Base-by-base conservation (phyloP, 1,140 invertebrate genomes). In the Drosophila obscura region DNA sequence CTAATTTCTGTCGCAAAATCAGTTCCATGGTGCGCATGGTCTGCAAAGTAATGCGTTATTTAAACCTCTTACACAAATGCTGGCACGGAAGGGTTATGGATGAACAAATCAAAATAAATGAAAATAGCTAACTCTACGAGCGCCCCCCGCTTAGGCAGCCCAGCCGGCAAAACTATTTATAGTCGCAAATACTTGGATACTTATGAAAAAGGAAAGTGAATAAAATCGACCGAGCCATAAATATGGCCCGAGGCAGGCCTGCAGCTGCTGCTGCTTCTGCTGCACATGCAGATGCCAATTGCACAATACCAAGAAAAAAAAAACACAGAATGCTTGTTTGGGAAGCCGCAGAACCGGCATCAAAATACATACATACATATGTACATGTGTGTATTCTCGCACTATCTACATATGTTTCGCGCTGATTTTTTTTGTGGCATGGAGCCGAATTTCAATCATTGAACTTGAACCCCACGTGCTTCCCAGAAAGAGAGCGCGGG, bases 1-100 rank as follows among this genome's bases (percentile, higher is more conserved):
- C 94, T 93, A 96, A 94, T 91, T 94, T 94, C 92, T 94, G 93
- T 89, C 93, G 93, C 92, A 96, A 92, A 89, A 94, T 94, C 90
- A 94, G 94, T 94, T 96, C 96, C 94, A 97, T 93, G 91, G 93
- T 92, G 92, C 94, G 94, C 92, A 93, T 93, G 74, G 91, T 93
- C 94, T 95, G 93, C 89, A 94, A 94, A 68, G 87, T 73, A 60
- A 90, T 39, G 11, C 35, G 13, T 39, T 39, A 83, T 80, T 69
- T 49, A 31, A 35, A 55, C 65, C 35, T 55, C 61, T 60, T 55
- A 56, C 55, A 65, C 51, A 39, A 39, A 61, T 74, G 61, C 72
- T 66, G 58, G 49, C 51, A 55, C 24, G 19, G 39, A 35, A 24
- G 16, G 46, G 41, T 24, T 8, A 31, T 48, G 19, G 24, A 56